A percentile compares a stretch with the other conserved stretches of the same genome.
Conservation (phyloP, 2,888 invertebrate species). For the Labia minor region DNA sequence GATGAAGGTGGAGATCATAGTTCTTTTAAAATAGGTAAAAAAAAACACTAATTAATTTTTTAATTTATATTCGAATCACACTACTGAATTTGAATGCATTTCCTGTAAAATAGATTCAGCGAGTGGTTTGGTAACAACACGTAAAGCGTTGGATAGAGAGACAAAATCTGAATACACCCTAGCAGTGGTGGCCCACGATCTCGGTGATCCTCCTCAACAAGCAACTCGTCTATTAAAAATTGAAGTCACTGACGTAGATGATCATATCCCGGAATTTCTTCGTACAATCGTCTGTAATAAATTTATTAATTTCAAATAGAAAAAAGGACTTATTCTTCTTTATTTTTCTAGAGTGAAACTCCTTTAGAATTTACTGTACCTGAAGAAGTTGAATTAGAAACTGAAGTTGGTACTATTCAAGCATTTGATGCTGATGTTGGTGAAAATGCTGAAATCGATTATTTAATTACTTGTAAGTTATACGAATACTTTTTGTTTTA, state of each 20-base stretch:
- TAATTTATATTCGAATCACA: too few relatives aligned
- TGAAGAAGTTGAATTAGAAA: conserved; percentile 57
- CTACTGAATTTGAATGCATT: too few relatives aligned
- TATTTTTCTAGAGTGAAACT: conserved; percentile 44
- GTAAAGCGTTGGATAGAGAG: conserved; percentile 60
- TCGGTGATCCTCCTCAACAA: conserved; percentile 65
- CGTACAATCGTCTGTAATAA: conserved; percentile 50
- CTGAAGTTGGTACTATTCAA: conserved; percentile 53
- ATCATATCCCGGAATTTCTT: conserved; percentile 69
- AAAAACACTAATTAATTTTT: too few relatives aligned
- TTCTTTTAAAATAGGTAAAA: conserved; percentile 50
- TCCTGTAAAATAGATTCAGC: conserved; percentile 42
- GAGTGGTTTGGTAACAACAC: conserved; percentile 62
- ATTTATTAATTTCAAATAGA: neutral
- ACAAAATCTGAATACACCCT: conserved; percentile 60
- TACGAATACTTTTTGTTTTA: too few relatives aligned
- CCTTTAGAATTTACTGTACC: conserved; percentile 51
- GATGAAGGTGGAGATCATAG: conserved; percentile 55
- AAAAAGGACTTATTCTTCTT: conserved; percentile 14
- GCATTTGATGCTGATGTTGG: conserved; percentile 65
- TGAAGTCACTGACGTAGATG: conserved; percentile 61
- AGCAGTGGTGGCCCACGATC: conserved; percentile 64
- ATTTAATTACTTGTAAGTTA: conserved; percentile 50
- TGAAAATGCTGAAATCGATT: conserved; percentile 64
- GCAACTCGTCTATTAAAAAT: conserved; percentile 59